phyloP scores from a whole-genome alignment of 2,888 invertebrate species.

The Drosophila falleni region DNA sequence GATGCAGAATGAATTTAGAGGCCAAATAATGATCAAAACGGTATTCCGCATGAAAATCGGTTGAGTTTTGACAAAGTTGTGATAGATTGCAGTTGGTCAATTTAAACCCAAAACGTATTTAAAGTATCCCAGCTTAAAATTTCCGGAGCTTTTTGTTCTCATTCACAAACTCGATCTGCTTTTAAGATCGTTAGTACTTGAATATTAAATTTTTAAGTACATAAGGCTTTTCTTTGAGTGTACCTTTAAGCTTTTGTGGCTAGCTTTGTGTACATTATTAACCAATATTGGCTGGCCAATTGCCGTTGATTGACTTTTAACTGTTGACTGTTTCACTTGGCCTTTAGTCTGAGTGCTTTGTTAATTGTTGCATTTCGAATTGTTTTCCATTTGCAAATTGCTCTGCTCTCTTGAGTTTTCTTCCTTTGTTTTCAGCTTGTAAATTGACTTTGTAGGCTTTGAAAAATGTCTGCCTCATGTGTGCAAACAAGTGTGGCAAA shows the following conservation, averaged over 20 bases:
- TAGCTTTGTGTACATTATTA: constrained; percentile 54
- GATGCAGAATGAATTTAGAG: no score
- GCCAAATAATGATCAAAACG: no score
- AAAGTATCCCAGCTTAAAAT: no score
- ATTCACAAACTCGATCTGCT: no score
- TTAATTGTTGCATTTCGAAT: constrained; percentile 52
- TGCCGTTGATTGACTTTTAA: constrained; percentile 54
- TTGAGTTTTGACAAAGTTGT: no score
- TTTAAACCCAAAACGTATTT: no score
- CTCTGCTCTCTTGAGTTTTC: constrained; percentile 16
- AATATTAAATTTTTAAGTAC: no score
- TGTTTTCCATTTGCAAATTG: constrained; percentile 41
- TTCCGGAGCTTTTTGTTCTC: no score
- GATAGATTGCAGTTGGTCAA: no score
- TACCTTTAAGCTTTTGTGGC: constrained; percentile 49
- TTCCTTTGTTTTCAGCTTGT: constrained; percentile 17
- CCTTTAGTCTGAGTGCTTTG: constrained; percentile 14
- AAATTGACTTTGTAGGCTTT: constrained; percentile 52
- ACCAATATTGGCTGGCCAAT: constrained; percentile 53
- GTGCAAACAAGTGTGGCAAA: constrained; percentile 25
- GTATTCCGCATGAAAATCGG: no score
- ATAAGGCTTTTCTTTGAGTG: no score
- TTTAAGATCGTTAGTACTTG: no score
- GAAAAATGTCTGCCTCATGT: constrained; percentile 30
- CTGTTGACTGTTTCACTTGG: constrained; percentile 17